A percentile compares a stretch with the other conserved stretches of the same genome.
These are phyloP conservation scores for Eunapius fragilis DNA, from an alignment of 37 sponge, comb jelly and placozoan genomes.

Conservation along the genomic window DNA sequence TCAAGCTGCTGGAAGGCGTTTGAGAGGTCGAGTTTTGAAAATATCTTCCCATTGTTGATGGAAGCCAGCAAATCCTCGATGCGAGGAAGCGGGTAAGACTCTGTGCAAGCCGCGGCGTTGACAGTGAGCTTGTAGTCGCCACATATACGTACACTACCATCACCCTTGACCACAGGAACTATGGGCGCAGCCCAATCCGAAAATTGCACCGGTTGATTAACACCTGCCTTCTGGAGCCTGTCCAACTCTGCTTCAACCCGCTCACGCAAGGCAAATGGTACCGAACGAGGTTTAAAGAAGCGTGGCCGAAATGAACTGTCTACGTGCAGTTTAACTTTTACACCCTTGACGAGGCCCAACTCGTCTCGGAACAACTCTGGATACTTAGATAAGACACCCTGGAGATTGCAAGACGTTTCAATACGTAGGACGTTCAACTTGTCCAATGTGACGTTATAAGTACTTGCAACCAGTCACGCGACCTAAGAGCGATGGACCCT, in stretches of 20 bases:
- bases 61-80: constrained; percentile 50
- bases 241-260: constrained; percentile 1
- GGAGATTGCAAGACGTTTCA: too few relatives aligned
- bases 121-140: constrained; percentile 61
- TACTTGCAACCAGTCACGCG: neutral
- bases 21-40: constrained; percentile 20
- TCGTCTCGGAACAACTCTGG: constrained; percentile 7
- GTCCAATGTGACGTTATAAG: neutral
- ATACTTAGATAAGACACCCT: neutral
- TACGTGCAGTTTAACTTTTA: constrained; percentile 2
- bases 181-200: constrained; percentile 50
- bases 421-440: neutral
- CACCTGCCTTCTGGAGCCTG: constrained; percentile 14
- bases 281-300: neutral
- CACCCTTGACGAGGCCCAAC: constrained; percentile 7
- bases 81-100: too few relatives aligned
- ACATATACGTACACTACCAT: constrained; percentile 42
- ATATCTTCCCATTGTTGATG: constrained; percentile 10
- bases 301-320: neutral
- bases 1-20: constrained; percentile 24
- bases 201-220: constrained; percentile 23
- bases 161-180: constrained; percentile 51
- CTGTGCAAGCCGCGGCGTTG: constrained; percentile 4
- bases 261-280: constrained; percentile 9
- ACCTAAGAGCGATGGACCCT: neutral